Conservation (phyloP, 2,113 vertebrate species). For the Bathybates hornii region DNA sequence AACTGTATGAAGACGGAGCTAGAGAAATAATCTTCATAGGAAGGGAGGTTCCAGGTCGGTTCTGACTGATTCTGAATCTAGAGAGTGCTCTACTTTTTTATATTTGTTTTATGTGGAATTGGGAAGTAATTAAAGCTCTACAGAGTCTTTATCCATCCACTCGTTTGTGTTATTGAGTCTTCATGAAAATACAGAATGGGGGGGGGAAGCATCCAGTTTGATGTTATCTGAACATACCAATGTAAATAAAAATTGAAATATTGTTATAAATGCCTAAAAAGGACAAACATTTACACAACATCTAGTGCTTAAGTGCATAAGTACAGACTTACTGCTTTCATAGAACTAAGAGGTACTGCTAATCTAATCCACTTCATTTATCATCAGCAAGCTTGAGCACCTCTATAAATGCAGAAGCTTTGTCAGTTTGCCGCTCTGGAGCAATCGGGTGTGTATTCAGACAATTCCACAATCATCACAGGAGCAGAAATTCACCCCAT, state of each 20-base stretch:
- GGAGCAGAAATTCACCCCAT: background rate
- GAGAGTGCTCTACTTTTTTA: slow-evolving; percentile 55
- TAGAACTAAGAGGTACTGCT: background rate
- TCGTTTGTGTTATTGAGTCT: background rate
- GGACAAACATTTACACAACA: background rate
- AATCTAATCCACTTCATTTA: background rate
- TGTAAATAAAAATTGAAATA: background rate
- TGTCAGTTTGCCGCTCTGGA: background rate
- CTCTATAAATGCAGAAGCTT: background rate
- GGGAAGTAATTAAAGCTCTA: slow-evolving; percentile 54
- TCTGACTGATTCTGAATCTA: background rate
- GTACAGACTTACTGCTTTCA: background rate
- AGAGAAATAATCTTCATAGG: background rate
- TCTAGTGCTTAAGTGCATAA: background rate
- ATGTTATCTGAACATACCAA: background rate
- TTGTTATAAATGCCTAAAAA: background rate
- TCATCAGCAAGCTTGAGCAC: background rate
- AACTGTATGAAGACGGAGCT: background rate
- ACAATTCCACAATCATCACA: background rate
- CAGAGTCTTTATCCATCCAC: slow-evolving; percentile 25
- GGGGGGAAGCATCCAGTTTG: background rate
- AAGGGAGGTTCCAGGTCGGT: background rate
- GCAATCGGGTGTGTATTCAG: background rate
- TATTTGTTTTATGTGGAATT: slow-evolving; percentile 67
- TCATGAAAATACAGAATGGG: background rate